Evolutionary conservation across 2,797 vertebrate species (phyloP), one percentile per base, ranked within the genome.

Genomic region (Malurus leucopterus): DNA sequence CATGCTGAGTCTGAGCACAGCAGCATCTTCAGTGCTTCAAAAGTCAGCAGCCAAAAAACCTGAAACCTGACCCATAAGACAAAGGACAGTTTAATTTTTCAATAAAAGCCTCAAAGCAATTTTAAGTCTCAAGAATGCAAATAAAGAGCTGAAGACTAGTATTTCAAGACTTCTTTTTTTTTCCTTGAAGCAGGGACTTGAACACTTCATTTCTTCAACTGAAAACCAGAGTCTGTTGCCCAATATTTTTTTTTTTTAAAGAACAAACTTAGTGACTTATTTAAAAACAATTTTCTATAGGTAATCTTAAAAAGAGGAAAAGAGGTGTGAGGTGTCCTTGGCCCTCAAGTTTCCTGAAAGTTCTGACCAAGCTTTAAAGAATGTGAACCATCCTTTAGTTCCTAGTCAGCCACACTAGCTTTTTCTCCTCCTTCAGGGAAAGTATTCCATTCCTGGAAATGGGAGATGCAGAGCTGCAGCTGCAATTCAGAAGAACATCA

Each of bases 51-150:
- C 24, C 65, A 36, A 36, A 36, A 36, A 36, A 36, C 47, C 71
- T 76, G 85, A 84, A 92, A 74, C 22, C 55, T 78, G 49, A 82
- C 27, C 44, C 51, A 30, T 2, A 27, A 63, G 38, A 62, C 32
- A 86, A 75, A 88, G 63, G 75, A 9, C 13, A 85, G 14, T 49
- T 67, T 69, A 36, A 74, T 80, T 84, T 74, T 61, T 79, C 43
- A 87, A 38, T 64, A 61, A 74, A 92, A 89, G 61, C 20, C 54
- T 69, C 44, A 11, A 87, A 57, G 58, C 58, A 0, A 79, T 67
- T 89, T 83, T 50, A 73, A 88, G 22, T 80, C 82, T 80, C 27
- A 70, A 88, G 74, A 93, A 91, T 76, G 68, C 26, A 84, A 84
- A 84, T 55, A 59, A 83, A 89, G 27, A 49, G 11, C 2, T 0